Conservation (phyloP, 2,888 invertebrate species). For the Eulithis testata region DNA sequence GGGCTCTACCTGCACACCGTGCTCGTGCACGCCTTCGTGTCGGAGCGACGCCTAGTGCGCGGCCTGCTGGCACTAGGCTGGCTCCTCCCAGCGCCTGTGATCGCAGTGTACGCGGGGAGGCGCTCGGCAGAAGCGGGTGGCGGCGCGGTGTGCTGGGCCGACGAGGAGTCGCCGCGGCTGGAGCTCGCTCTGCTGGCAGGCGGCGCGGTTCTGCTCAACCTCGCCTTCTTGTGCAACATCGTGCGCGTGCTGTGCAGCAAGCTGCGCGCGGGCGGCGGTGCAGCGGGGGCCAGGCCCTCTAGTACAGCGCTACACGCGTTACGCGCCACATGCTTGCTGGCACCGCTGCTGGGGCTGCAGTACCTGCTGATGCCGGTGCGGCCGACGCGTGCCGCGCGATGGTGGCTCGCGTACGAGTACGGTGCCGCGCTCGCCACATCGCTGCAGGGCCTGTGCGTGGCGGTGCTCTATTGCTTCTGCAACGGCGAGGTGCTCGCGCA, state of each 20-base stretch:
- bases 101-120: constrained; percentile 87
- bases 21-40: constrained; percentile 95
- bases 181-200: constrained; percentile 92
- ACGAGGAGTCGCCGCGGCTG: constrained; percentile 87
- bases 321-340: constrained; percentile 93
- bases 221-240: constrained; percentile 95
- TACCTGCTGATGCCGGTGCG: constrained; percentile 95
- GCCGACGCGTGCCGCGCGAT: constrained; percentile 87
- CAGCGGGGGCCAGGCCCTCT: constrained; percentile 84
- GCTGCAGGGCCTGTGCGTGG: constrained; percentile 96
- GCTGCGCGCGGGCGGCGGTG: constrained; percentile 88
- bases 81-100: constrained; percentile 89
- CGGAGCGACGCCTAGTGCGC: constrained; percentile 92
- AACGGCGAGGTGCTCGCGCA: constrained; percentile 97
- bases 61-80: constrained; percentile 94
- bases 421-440: constrained; percentile 94
- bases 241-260: constrained; percentile 94
- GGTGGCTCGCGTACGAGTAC: constrained; percentile 92
- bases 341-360: constrained; percentile 95
- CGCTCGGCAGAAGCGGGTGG: constrained; percentile 78
- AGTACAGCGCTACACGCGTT: constrained; percentile 91
- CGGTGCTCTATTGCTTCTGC: constrained; percentile 96
- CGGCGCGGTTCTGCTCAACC: constrained; percentile 91
- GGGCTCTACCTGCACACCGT: constrained; percentile 97
- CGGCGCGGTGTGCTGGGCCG: constrained; percentile 88